Conservation (phyloP, 53 echinoderm and acorn worm genomes). For the Mesocentrotus franciscanus region DNA sequence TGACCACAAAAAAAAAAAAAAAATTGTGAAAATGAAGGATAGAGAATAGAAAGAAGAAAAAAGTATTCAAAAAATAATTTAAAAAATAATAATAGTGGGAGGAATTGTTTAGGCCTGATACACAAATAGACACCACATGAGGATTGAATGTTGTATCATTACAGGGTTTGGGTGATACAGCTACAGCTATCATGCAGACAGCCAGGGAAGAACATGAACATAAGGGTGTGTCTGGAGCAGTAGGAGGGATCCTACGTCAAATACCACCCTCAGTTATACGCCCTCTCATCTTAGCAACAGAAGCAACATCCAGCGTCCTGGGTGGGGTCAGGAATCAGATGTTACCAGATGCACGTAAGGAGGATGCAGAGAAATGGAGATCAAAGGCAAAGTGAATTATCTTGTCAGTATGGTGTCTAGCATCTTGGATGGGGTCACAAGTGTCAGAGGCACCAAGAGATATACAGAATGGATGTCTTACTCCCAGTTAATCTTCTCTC, state of each 20-base stretch:
- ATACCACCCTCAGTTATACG: slow-evolving; percentile 96
- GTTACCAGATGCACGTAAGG: slow-evolving; percentile 95
- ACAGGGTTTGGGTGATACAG: slow-evolving; percentile 93
- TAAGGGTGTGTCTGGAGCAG: slow-evolving; percentile 97
- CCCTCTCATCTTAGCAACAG: slow-evolving; percentile 94
- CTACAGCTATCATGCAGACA: slow-evolving; percentile 86
- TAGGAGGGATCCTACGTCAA: slow-evolving; percentile 95
- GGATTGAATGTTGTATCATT: neutral
- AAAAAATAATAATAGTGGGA: neutral
- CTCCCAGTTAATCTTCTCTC: neutral
- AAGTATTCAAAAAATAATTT: neutral
- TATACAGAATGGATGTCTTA: neutral
- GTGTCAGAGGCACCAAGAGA: neutral
- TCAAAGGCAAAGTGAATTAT: slow-evolving; percentile 68
- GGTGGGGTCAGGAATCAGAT: slow-evolving; percentile 98
- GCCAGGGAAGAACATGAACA: slow-evolving; percentile 94
- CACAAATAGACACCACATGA: neutral
- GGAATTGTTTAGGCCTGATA: neutral
- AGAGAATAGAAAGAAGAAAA: neutral
- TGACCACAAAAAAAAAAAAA: no score
- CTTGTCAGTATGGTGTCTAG: neutral
- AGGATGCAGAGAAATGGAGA: slow-evolving; percentile 96
- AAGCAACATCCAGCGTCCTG: slow-evolving; percentile 96
- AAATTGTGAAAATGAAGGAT: neutral
- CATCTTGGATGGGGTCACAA: neutral